These are phyloP conservation scores for Aspidiotus rigidus DNA, from an alignment of 2,888 invertebrate species.

Conservation along the genomic window DNA sequence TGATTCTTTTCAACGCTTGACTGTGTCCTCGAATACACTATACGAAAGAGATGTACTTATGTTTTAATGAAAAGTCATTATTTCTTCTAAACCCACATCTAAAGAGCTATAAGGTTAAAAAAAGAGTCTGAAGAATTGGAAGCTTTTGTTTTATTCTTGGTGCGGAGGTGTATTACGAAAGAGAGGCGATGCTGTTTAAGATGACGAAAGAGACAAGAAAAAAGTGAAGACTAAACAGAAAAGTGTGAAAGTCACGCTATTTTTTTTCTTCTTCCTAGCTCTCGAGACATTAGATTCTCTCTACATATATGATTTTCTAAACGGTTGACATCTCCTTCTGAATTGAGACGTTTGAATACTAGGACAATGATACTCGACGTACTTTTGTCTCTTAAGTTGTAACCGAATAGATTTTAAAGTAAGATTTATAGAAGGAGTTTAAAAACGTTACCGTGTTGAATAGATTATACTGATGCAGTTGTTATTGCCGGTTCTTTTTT, in stretches of 20 bases:
- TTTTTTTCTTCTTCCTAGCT: not conserved
- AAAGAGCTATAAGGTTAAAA: not conserved
- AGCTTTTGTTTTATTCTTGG: not conserved
- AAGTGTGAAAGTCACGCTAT: conserved; percentile 1
- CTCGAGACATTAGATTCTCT: not conserved
- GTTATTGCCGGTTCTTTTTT: not conserved
- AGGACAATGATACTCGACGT: not conserved
- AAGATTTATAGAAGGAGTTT: not conserved
- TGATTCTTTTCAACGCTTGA: not conserved
- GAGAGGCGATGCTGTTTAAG: too few species aligned
- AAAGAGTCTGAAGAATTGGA: not conserved
- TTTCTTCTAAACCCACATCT: conserved; percentile 11
- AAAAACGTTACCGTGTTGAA: conserved; percentile 4
- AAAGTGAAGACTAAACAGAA: not conserved
- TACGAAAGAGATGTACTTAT: conserved; percentile 12
- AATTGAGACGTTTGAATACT: conserved; percentile 30
- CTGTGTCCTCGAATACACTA: conserved; percentile 2
- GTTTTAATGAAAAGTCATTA: conserved; percentile 29
- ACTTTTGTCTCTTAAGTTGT: conserved; percentile 5
- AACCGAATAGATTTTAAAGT: not conserved
- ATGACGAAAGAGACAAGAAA: not conserved
- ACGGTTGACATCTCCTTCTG: conserved; percentile 28
- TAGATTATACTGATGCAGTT: not conserved
- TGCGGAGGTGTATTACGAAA: not conserved
- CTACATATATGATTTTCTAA: not conserved